phyloP scores from a whole-genome alignment of 1,140 invertebrate genomes.

The Cephus cinctus region DNA sequence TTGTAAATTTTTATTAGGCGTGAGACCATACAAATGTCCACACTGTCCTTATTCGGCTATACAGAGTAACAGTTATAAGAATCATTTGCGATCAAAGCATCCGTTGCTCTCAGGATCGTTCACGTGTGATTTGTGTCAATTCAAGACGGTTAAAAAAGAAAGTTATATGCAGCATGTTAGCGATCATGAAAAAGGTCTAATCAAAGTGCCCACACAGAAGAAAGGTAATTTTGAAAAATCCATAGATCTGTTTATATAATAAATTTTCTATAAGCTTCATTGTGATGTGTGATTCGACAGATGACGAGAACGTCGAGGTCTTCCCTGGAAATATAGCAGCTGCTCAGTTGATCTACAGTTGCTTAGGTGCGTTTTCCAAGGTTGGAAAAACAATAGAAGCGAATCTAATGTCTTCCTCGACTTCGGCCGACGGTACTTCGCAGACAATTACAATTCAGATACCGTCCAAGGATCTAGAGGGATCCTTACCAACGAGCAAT shows the following conservation, averaged over 20 bases:
- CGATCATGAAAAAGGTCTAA: constrained; percentile 59
- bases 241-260: background rate
- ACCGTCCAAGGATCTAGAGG: constrained; percentile 46
- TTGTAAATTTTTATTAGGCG: constrained; percentile 32
- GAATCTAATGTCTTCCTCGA: constrained; percentile 52
- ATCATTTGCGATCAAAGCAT: constrained; percentile 66
- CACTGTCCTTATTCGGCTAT: constrained; percentile 71
- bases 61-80: constrained; percentile 67
- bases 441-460: constrained; percentile 57
- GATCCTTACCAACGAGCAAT: constrained; percentile 36
- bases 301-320: constrained; percentile 44
- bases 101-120: constrained; percentile 60
- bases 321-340: constrained; percentile 57
- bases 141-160: constrained; percentile 62
- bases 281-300: constrained; percentile 16
- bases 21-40: constrained; percentile 67
- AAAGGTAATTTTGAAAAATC: constrained; percentile 28
- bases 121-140: constrained; percentile 60
- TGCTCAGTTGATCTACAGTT: constrained; percentile 59
- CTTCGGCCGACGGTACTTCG: constrained; percentile 50
- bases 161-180: constrained; percentile 58
- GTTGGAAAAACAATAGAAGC: constrained; percentile 46
- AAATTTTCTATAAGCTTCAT: background rate
- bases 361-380: constrained; percentile 53
- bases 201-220: constrained; percentile 36